A percentile compares a stretch with the other conserved stretches of the same genome.
These are phyloP conservation scores for Piscicola geometra DNA, from an alignment of 2,888 invertebrate species.

Conservation along the genomic window DNA sequence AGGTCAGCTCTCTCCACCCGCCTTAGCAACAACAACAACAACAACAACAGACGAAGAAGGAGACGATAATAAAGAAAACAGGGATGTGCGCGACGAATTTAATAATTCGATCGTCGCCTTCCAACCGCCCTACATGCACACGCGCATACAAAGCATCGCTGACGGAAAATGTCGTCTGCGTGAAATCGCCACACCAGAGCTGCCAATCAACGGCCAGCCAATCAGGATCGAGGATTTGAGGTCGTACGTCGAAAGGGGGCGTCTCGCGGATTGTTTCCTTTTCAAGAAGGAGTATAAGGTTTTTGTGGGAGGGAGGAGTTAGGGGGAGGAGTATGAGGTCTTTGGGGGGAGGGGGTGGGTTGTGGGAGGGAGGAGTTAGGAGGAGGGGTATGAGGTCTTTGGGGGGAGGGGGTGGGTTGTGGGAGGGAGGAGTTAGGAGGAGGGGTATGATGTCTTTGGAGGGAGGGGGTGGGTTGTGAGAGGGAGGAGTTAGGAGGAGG, in stretches of 20 bases:
- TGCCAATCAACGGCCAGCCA: conserved; percentile 34
- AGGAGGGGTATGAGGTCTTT: no score
- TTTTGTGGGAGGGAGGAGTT: no score
- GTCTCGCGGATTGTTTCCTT: conserved; percentile 39
- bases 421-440: no score
- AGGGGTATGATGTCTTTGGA: no score
- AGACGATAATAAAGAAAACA: conserved; percentile 24
- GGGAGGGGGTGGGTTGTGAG: no score
- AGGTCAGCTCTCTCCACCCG: no score
- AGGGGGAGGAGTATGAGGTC: no score
- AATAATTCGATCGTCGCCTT: conserved; percentile 21
- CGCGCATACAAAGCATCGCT: conserved; percentile 29
- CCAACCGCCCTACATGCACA: conserved; percentile 30
- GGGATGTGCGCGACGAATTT: conserved; percentile 19
- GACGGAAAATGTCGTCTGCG: conserved; percentile 5
- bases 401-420: no score
- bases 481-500: no score
- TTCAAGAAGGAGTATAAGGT: conserved; percentile 44
- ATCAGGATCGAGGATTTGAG: conserved; percentile 41
- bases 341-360: no score
- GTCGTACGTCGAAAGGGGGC: conserved; percentile 40
- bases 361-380: not conserved
- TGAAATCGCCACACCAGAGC: conserved; percentile 28
- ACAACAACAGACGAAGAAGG: no score
- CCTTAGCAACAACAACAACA: no score